Evolutionary conservation across 2,888 invertebrate species (phyloP).

Genomic region (Drosophila diplacantha): DNA sequence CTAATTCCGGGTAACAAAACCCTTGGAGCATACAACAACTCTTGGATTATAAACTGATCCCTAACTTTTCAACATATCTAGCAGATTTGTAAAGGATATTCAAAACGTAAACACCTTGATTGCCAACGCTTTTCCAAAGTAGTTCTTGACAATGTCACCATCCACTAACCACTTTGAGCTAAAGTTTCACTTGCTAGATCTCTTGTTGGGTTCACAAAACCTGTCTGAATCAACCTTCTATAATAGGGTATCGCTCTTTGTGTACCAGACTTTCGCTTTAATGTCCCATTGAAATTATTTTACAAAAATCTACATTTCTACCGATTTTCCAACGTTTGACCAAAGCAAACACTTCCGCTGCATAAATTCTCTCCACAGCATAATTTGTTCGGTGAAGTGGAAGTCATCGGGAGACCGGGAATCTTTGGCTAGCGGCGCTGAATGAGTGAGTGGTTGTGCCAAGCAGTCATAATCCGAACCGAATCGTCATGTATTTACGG

Average conservation of each 20-base stretch:
- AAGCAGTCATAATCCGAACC: conserved; percentile 50
- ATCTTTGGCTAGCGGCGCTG: conserved; percentile 17
- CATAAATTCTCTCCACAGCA: conserved; percentile 15
- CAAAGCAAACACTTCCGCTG: conserved; percentile 67
- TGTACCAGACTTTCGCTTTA: conserved; percentile 9
- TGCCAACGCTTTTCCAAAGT: background rate
- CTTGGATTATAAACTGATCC: background rate
- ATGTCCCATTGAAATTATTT: conserved; percentile 59
- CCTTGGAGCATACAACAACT: no score
- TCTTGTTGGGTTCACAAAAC: background rate
- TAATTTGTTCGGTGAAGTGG: conserved; percentile 21
- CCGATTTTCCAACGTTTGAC: conserved; percentile 34
- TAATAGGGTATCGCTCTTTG: conserved; percentile 12
- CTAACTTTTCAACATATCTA: background rate
- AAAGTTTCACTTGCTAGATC: conserved; percentile 5
- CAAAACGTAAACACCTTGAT: no score
- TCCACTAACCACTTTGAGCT: conserved; percentile 6
- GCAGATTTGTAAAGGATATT: background rate
- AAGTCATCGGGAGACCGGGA: conserved; percentile 6
- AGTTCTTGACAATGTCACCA: background rate
- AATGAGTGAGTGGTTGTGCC: conserved; percentile 49
- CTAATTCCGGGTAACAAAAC: background rate
- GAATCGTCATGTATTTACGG: conserved; percentile 40
- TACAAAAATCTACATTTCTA: conserved; percentile 55
- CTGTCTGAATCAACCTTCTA: conserved; percentile 15